Conservation (phyloP, 2,113 vertebrate genomes). For the Ameiurus melas region DNA sequence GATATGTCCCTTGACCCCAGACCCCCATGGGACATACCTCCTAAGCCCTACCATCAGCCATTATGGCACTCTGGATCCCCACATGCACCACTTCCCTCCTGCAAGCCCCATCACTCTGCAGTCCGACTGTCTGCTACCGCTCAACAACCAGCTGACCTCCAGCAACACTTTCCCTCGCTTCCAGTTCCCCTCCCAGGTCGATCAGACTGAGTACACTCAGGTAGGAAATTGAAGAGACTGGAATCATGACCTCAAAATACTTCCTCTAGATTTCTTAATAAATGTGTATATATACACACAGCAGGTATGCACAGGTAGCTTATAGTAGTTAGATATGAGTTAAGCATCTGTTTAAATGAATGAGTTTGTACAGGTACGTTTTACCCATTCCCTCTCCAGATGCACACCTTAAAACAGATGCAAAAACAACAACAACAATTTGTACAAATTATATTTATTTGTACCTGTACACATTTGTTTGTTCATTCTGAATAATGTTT, state of each 20-base stretch:
- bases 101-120: slow-evolving; percentile 72
- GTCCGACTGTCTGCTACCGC: slow-evolving; percentile 85
- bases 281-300: neutral
- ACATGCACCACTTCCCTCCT: slow-evolving; percentile 69
- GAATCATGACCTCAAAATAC: neutral
- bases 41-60: slow-evolving; percentile 87
- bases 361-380: neutral
- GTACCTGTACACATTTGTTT: neutral
- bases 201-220: slow-evolving; percentile 87
- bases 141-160: slow-evolving; percentile 92
- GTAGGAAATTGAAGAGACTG: slow-evolving; percentile 7
- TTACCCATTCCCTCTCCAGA: neutral
- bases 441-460: too few relatives aligned
- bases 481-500: neutral
- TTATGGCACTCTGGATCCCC: slow-evolving; percentile 85
- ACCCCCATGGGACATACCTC: slow-evolving; percentile 85
- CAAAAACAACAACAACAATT: neutral
- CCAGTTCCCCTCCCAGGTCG: slow-evolving; percentile 93
- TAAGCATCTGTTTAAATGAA: neutral
- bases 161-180: slow-evolving; percentile 97
- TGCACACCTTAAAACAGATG: neutral
- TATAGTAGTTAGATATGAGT: neutral
- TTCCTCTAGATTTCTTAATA: neutral
- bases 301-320: neutral
- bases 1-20: slow-evolving; percentile 80